These are phyloP conservation scores for Chrysolina americana DNA, from an alignment of 2,888 invertebrate genomes.

Conservation along the genomic window DNA sequence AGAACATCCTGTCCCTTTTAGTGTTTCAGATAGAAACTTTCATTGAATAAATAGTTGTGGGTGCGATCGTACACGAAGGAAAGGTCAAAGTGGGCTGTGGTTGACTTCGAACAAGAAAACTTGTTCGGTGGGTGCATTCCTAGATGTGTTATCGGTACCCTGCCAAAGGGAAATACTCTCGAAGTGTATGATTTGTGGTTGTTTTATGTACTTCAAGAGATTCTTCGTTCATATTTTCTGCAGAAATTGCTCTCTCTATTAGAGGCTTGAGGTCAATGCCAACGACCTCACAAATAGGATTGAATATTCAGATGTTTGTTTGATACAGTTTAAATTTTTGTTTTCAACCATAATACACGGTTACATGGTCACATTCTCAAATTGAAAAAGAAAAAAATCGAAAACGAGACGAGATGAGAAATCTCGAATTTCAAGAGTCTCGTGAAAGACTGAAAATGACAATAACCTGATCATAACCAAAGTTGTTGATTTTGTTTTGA, in stretches of 20 bases:
- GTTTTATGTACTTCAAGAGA: background rate
- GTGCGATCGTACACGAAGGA: slow-evolving; percentile 2
- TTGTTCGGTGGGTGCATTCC: slow-evolving; percentile 1
- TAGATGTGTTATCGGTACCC: background rate
- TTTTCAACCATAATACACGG: no score
- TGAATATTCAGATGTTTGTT: background rate
- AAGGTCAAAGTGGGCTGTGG: slow-evolving; percentile 17
- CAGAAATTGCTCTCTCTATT: background rate
- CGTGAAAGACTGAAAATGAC: no score
- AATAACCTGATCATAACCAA: no score
- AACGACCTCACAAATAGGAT: background rate
- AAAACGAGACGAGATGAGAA: no score
- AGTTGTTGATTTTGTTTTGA: no score
- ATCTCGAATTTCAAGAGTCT: no score
- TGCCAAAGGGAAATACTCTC: slow-evolving; percentile 8
- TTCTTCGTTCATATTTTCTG: slow-evolving; percentile 2
- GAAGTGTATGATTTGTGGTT: slow-evolving; percentile 4
- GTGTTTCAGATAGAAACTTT: background rate
- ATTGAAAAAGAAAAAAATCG: no score
- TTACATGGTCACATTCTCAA: no score
- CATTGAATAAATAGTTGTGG: slow-evolving; percentile 1
- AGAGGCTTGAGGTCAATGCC: background rate
- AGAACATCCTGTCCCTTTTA: no score
- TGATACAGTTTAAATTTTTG: no score
- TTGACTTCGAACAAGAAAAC: slow-evolving; percentile 17